phyloP scores from a whole-genome alignment of 2,113 vertebrate genomes.

The Chaetodon trifascialis region DNA sequence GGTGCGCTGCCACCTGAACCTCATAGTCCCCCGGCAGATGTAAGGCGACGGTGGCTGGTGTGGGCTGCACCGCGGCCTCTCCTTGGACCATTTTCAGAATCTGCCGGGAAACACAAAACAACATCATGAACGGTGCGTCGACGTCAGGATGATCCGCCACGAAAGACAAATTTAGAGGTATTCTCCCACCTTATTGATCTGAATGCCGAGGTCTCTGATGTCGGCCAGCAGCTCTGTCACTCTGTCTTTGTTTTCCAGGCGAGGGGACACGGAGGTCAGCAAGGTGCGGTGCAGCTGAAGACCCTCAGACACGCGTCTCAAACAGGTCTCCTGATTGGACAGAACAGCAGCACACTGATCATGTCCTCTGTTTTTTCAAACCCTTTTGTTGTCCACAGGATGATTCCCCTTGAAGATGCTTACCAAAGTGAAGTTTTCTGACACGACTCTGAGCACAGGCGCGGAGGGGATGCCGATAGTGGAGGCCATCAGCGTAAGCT shows the following conservation, averaged over 20 bases:
- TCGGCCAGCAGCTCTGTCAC: slow-evolving; percentile 58
- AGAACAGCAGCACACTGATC: neutral
- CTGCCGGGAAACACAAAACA: slow-evolving; percentile 44
- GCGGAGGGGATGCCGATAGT: slow-evolving; percentile 66
- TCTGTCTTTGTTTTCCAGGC: slow-evolving; percentile 33
- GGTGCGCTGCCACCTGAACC: slow-evolving; percentile 79
- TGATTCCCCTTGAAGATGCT: slow-evolving; percentile 31
- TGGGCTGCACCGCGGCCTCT: slow-evolving; percentile 19
- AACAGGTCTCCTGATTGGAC: slow-evolving; percentile 60
- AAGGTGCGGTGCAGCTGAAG: slow-evolving; percentile 73
- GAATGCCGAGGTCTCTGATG: slow-evolving; percentile 71
- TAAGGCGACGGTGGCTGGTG: neutral
- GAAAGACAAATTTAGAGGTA: neutral
- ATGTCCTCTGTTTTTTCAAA: neutral
- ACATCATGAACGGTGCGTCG: neutral
- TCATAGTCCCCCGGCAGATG: slow-evolving; percentile 55
- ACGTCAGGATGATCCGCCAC: fast-evolving
- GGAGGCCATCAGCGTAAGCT: slow-evolving; percentile 54
- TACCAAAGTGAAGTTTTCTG: slow-evolving; percentile 70
- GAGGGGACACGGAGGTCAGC: slow-evolving; percentile 48
- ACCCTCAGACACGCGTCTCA: slow-evolving; percentile 71
- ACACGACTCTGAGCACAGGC: slow-evolving; percentile 64
- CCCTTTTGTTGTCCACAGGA: too few species aligned
- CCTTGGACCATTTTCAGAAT: slow-evolving; percentile 59
- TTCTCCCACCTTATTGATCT: slow-evolving; percentile 70